Evolutionary conservation across 2,888 invertebrate species (phyloP).

Genomic region (Pollenia griseotomentosa): DNA sequence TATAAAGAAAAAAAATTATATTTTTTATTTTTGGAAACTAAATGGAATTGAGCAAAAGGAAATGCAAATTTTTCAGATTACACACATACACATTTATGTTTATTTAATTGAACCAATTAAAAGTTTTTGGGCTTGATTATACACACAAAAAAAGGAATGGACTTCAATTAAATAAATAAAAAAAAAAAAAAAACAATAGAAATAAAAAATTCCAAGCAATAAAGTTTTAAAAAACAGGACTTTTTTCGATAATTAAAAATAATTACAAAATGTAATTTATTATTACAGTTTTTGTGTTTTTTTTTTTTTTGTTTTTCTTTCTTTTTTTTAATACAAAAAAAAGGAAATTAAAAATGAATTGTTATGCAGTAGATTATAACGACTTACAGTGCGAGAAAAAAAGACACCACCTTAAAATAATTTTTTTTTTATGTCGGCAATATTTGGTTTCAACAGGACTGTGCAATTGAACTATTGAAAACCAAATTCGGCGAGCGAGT

Average conservation of each 20-base stretch:
- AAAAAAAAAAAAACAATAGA: not conserved
- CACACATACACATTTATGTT: not conserved
- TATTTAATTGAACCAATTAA: slow-evolving; percentile 44
- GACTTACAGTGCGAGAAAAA: too few relatives aligned
- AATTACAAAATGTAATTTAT: slow-evolving; percentile 2
- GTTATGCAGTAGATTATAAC: too few relatives aligned
- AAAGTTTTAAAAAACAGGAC: slow-evolving; percentile 10
- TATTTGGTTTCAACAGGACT: too few relatives aligned
- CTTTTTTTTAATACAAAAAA: too few relatives aligned
- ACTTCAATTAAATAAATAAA: not conserved
- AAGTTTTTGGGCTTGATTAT: not conserved
- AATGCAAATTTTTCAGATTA: not conserved
- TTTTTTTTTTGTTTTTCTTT: not conserved
- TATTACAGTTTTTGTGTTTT: not conserved
- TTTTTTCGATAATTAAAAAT: slow-evolving; percentile 28
- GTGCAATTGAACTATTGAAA: too few relatives aligned
- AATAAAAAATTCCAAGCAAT: not conserved
- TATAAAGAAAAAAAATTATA: not conserved
- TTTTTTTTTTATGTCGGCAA: too few relatives aligned
- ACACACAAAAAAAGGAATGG: not conserved
- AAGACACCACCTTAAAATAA: too few relatives aligned
- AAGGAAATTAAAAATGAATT: too few relatives aligned
- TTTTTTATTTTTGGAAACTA: not conserved
- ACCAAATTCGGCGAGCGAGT: too few relatives aligned
- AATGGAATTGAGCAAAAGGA: not conserved